Conservation (phyloP, 1,140 invertebrate genomes). For the Drosophila bifasciata region DNA sequence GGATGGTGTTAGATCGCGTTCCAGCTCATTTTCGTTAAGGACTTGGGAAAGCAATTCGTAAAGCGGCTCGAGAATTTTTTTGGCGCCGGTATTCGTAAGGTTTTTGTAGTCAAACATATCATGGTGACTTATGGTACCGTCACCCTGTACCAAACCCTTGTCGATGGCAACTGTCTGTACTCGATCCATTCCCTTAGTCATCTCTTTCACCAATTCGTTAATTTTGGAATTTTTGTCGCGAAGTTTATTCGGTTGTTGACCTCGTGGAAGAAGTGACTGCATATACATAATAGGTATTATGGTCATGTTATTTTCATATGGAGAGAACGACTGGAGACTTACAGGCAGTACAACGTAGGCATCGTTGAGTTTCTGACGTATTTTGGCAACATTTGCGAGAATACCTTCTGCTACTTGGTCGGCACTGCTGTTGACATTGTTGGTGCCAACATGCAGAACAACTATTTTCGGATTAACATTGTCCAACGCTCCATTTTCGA, state of each 20-base stretch:
- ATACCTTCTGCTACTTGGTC: slow-evolving; percentile 93
- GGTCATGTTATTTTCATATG: neutral
- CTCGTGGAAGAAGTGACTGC: slow-evolving; percentile 92
- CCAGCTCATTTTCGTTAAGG: slow-evolving; percentile 89
- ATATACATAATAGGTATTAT: slow-evolving; percentile 51
- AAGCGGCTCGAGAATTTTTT: slow-evolving; percentile 92
- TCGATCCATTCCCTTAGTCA: slow-evolving; percentile 84
- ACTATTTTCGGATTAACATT: slow-evolving; percentile 94
- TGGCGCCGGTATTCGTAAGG: slow-evolving; percentile 92
- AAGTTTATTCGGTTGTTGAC: slow-evolving; percentile 91
- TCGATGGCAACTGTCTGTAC: slow-evolving; percentile 90
- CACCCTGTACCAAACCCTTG: slow-evolving; percentile 90
- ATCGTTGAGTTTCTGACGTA: slow-evolving; percentile 90
- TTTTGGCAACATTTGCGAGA: slow-evolving; percentile 89
- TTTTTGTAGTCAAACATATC: slow-evolving; percentile 95
- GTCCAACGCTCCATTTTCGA: slow-evolving; percentile 94
- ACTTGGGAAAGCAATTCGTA: slow-evolving; percentile 91
- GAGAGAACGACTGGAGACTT: slow-evolving; percentile 83
- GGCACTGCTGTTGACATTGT: slow-evolving; percentile 91
- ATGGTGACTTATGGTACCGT: slow-evolving; percentile 92
- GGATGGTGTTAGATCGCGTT: slow-evolving; percentile 89
- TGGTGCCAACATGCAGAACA: slow-evolving; percentile 93
- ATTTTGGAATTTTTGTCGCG: slow-evolving; percentile 90
- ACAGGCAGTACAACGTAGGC: slow-evolving; percentile 93
- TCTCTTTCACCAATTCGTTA: slow-evolving; percentile 89